Evolutionary conservation across 2,113 vertebrate species (phyloP).

Genomic region (Esox niger): DNA sequence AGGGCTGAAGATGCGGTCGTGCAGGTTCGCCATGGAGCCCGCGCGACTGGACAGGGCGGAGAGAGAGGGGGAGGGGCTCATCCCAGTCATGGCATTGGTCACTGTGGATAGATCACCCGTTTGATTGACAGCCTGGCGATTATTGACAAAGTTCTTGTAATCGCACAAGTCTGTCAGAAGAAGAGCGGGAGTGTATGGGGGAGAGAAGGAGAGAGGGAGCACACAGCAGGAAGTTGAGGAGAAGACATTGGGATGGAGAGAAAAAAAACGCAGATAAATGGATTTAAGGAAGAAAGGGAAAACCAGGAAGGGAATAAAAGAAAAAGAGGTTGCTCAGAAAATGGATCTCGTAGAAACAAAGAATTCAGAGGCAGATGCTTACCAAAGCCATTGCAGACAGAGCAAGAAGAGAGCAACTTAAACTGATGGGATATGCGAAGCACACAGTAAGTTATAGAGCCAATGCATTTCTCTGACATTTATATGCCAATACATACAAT

Average conservation of each 20-base stretch:
- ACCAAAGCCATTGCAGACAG: slow-evolving; percentile 52
- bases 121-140: slow-evolving; percentile 79
- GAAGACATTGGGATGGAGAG: slow-evolving; percentile 45
- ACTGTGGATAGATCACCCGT: slow-evolving; percentile 97
- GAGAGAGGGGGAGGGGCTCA: slow-evolving; percentile 95
- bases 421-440: slow-evolving; percentile 35
- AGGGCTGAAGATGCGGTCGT: slow-evolving; percentile 92
- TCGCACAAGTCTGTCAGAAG: slow-evolving; percentile 81
- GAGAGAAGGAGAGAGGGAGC: slow-evolving; percentile 39
- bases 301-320: slow-evolving; percentile 10
- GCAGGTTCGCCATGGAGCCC: slow-evolving; percentile 87
- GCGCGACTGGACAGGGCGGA: slow-evolving; percentile 89
- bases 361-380: slow-evolving; percentile 44
- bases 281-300: slow-evolving; percentile 27
- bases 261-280: slow-evolving; percentile 57
- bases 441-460: slow-evolving; percentile 12
- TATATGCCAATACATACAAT: slow-evolving; percentile 15
- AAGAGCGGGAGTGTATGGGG: slow-evolving; percentile 64
- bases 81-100: slow-evolving; percentile 89
- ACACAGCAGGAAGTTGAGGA: slow-evolving; percentile 49
- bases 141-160: slow-evolving; percentile 83
- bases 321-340: slow-evolving; percentile 66
- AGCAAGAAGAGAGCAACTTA: slow-evolving; percentile 50
- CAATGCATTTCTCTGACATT: slow-evolving; percentile 11
- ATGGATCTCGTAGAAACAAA: slow-evolving; percentile 56